Base-by-base conservation (phyloP, 64 coral and sea anemone species). In the Astreopora myriophthalma region DNA sequence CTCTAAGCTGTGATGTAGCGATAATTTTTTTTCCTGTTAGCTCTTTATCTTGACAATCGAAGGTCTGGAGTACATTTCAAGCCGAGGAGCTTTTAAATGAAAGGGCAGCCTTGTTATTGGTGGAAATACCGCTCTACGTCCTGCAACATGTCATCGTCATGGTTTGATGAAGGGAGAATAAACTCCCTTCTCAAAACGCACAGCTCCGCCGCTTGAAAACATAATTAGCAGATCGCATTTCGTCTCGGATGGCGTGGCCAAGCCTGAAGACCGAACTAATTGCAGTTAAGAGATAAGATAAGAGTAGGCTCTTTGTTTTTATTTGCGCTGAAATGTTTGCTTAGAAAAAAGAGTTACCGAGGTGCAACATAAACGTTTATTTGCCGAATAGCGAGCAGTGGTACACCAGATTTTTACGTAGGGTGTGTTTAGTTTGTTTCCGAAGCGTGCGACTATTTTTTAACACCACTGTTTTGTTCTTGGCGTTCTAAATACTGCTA, bases 231-330 rank as follows among this genome's bases (percentile, higher is more conserved):
- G 90, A 92, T 92, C 90, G 35, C 81, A 92, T 92, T 92, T 92
- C 90, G 90, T 86, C 90, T 92, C 36, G 52, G n/a, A 65, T 57
- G 61, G 82, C 80, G 46, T 39, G 80, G 71, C 70, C 71, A 42
- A 85, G 75, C 52, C 72, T 71, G 70, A 77, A 75, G 80, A 76
- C 90, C 49, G 29, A 61, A 34, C 71, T 82, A 71, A 92, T 85
- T 86, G 82, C 37, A 92, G 80, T 55, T 63, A 62, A 86, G 72
- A 92, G 90, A 92, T 92, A 92, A 92, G 90, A 92, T 92, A 92
- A 92, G 90, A 76, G 33, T 4, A 61, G 6, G 30, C 0, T 61
- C 40, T 79, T 91, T 84, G 37, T 79, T 79, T 76, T 75, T 35
- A n/a, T 64, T 83, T 64, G 19, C 17, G 12, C 27, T 64, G 55